Conservation (phyloP, 1,140 invertebrate genomes). For the Grapholita molesta region DNA sequence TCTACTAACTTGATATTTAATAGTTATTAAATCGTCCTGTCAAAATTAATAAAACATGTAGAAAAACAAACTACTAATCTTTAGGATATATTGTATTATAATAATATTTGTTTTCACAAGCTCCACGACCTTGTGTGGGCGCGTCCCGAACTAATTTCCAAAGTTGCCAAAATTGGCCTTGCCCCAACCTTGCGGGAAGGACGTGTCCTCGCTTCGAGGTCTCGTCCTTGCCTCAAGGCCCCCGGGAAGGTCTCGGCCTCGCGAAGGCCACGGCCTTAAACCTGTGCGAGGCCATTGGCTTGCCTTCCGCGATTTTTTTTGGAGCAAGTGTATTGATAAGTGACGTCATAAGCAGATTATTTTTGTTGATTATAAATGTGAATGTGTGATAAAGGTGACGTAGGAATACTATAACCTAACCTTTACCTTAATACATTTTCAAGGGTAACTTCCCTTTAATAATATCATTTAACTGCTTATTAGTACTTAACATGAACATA, state of each 20-base stretch:
- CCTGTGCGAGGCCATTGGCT: background rate
- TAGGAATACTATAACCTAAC: too few species aligned
- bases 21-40: too few species aligned
- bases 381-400: background rate
- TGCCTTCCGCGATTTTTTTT: background rate
- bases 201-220: constrained; percentile 37
- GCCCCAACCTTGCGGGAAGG: constrained; percentile 24
- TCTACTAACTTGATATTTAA: too few species aligned
- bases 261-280: background rate
- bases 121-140: background rate
- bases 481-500: too few species aligned
- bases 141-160: background rate
- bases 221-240: constrained; percentile 26
- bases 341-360: background rate
- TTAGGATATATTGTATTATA: background rate
- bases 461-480: too few species aligned
- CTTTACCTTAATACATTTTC: too few species aligned
- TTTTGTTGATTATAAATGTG: background rate
- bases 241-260: constrained; percentile 25
- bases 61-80: too few species aligned
- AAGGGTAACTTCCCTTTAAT: too few species aligned
- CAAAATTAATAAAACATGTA: too few species aligned
- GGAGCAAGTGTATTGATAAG: background rate
- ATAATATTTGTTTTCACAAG: background rate
- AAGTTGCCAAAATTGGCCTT: background rate